Evolutionary conservation across 2,888 invertebrate genomes (phyloP).

Genomic region (Diloba caeruleocephala): DNA sequence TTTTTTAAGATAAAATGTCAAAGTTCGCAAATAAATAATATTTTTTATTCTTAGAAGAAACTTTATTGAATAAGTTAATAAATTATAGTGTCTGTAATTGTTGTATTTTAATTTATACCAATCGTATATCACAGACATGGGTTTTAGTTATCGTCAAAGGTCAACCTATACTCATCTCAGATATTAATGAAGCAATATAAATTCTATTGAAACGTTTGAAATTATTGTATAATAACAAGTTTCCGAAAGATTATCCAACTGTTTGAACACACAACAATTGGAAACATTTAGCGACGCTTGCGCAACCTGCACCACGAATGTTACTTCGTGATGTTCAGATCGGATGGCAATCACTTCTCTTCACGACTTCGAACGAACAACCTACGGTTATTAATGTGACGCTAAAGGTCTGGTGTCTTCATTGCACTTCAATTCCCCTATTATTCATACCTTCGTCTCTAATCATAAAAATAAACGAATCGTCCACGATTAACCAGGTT

Average conservation of each 20-base stretch:
- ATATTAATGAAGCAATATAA: constrained; percentile 42
- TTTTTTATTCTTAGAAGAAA: constrained; percentile 5
- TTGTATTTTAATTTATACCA: constrained; percentile 17
- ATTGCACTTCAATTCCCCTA: constrained; percentile 45
- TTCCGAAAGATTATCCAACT: constrained; percentile 42
- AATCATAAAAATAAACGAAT: constrained; percentile 61
- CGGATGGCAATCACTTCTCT: constrained; percentile 81
- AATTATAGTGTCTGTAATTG: constrained; percentile 16
- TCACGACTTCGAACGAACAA: constrained; percentile 73
- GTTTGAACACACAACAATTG: constrained; percentile 64
- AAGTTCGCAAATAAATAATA: not conserved
- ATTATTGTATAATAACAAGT: constrained; percentile 40
- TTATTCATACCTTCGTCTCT: constrained; percentile 49
- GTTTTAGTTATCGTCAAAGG: constrained; percentile 30
- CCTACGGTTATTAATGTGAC: constrained; percentile 71
- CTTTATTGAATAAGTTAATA: not conserved
- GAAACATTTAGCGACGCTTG: constrained; percentile 78
- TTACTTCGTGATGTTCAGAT: constrained; percentile 77
- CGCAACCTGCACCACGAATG: constrained; percentile 60
- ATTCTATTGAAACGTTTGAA: constrained; percentile 32
- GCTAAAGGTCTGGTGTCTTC: constrained; percentile 70
- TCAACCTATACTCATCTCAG: constrained; percentile 24
- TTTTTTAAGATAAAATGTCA: constrained; percentile 1
- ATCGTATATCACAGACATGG: constrained; percentile 15
- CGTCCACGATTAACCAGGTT: constrained; percentile 52